A percentile compares a stretch with the other conserved stretches of the same genome.
These are phyloP conservation scores for Phalloptychus januarius DNA, from an alignment of 2,797 vertebrate species.

Conservation along the genomic window DNA sequence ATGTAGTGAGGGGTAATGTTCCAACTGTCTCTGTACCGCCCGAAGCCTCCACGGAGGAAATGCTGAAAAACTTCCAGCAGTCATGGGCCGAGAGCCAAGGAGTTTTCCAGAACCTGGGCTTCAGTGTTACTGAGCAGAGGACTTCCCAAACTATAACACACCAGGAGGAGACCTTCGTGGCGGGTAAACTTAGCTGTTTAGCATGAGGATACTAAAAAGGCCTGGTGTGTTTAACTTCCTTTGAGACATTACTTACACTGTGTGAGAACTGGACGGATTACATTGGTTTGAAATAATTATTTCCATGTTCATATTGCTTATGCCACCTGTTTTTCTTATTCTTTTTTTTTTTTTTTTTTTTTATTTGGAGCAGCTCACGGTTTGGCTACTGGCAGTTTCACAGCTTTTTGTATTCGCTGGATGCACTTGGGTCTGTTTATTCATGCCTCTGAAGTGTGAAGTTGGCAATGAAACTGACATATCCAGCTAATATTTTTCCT, in stretches of 20 bases:
- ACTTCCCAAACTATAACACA: slow-evolving; percentile 82
- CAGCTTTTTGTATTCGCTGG: slow-evolving; percentile 40
- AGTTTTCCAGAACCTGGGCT: slow-evolving; percentile 86
- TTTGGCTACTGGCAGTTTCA: slow-evolving; percentile 23
- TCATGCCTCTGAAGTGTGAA: slow-evolving; percentile 39
- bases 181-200: slow-evolving; percentile 83
- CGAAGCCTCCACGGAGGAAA: slow-evolving; percentile 81
- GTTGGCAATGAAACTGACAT: slow-evolving; percentile 31
- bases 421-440: slow-evolving; percentile 40
- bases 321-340: slow-evolving; percentile 16
- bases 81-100: slow-evolving; percentile 89
- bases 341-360: slow-evolving; percentile 10
- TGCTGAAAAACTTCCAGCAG: slow-evolving; percentile 88
- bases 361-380: slow-evolving; percentile 2
- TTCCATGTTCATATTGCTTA: slow-evolving; percentile 4
- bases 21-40: slow-evolving; percentile 78
- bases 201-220: slow-evolving; percentile 77
- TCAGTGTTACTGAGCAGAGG: slow-evolving; percentile 82
- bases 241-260: slow-evolving; percentile 33
- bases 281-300: slow-evolving; percentile 12
- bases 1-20: slow-evolving; percentile 87
- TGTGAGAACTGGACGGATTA: slow-evolving; percentile 42
- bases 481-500: slow-evolving; percentile 46
- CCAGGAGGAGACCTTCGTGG: slow-evolving; percentile 84
- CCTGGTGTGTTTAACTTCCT: slow-evolving; percentile 64